Base-by-base conservation (phyloP, 2,113 vertebrate genomes). In the Coreoperca whiteheadi region DNA sequence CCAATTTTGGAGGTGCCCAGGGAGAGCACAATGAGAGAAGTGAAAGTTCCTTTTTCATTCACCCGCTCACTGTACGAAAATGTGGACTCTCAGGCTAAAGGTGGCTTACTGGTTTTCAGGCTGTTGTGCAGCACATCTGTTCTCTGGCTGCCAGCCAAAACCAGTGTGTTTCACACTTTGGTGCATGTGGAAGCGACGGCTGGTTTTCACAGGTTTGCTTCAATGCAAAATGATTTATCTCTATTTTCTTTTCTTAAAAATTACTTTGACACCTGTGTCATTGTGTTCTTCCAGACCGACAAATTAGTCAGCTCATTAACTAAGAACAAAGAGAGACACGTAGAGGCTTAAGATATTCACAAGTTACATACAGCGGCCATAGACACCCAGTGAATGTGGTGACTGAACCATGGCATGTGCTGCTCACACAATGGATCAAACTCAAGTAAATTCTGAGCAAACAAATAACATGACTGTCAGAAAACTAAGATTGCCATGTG, bases 141-240 rank as follows among this genome's bases (percentile, higher is more conserved):
- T 86, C 43, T 69, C 48, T 73, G 77, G 83, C 79, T 74, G 46
- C 16, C 59, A 65, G 81, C 78, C 85, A 85, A 66, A 56, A 50
- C 46, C 46, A 57, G 21, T 41, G 28, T 50, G 56, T 67, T 74
- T 80, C 64, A 59, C 28, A 48, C 64, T 41, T 51, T 83, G 46
- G 2, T 61, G 57, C 32, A 18, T 34, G 30, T 63, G 10, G 65
- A 37, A 43, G 57, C n/a, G 20, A 77, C 25, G 15, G 41, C 68
- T 75, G 64, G 48, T 81, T 53, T 80, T 70, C 39, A 71, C 28
- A 57, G 28, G 21, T 39, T 53, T 78, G 48, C 28, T 74, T 75
- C 28, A 60, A 7, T 25, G 48, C 59, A 43, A 23, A 16, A 25
- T 61, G 8, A 56, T 64, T 20, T 21, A 67, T 66, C 48, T 28